Conservation (phyloP, 2,113 vertebrate genomes). For the Microtus ochrogaster region DNA sequence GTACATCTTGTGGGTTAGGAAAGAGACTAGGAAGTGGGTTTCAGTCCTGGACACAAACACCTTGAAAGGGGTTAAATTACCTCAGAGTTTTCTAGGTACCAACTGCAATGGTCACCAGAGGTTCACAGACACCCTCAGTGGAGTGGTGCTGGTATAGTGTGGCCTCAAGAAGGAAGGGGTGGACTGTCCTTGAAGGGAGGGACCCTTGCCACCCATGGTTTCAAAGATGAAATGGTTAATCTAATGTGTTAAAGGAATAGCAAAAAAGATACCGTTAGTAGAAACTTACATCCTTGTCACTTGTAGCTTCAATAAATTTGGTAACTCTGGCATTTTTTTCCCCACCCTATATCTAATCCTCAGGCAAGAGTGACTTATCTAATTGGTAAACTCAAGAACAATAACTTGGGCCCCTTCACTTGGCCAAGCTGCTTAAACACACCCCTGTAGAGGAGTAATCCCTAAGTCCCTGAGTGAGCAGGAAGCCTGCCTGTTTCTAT, state of each 20-base stretch:
- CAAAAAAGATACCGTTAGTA: background rate
- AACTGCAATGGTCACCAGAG: background rate
- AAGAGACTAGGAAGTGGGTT: background rate
- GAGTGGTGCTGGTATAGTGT: background rate
- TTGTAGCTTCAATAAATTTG: background rate
- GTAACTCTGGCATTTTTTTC: background rate
- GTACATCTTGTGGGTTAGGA: background rate
- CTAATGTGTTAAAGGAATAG: background rate
- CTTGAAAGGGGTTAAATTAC: background rate
- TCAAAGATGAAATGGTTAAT: conserved; percentile 3
- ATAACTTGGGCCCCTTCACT: background rate
- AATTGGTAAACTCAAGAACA: background rate
- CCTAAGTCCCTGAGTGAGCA: background rate
- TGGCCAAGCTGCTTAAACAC: background rate
- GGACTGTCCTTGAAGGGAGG: background rate
- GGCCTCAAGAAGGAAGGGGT: background rate
- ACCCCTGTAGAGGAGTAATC: background rate
- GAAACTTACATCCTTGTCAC: background rate
- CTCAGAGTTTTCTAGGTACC: background rate
- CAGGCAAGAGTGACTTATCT: background rate
- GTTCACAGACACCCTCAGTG: background rate
- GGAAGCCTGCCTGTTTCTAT: background rate
- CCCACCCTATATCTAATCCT: background rate
- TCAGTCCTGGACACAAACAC: background rate
- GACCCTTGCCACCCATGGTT: background rate